Evolutionary conservation across 2,797 vertebrate genomes (phyloP), one percentile per base, ranked within the genome.

Genomic region (Pangasius macronema): DNA sequence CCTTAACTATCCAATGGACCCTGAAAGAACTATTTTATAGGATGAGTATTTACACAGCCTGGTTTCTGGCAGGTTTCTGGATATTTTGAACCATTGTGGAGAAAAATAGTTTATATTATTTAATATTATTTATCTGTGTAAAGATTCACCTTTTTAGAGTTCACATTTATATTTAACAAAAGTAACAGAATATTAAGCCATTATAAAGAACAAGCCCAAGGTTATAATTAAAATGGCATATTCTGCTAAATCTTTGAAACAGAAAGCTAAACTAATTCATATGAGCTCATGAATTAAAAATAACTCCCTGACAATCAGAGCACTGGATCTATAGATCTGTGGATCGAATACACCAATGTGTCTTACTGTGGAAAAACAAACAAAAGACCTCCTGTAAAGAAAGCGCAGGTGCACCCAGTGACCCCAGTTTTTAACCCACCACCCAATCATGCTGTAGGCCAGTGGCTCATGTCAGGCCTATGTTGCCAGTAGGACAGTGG

Each of bases 301-400:
- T 87, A 90, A 82, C 87, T 83, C 85, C 2, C 7, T 86, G 72
- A 83, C 85, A 63, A 33, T 80, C 72, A 86, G 85, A 91, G 84
- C 87, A 79, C 67, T 57, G 27, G 46, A 42, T 76, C 85, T 83
- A 82, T 79, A 84, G 87, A 85, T 83, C 86, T 77, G 27, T 73
- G 57, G 57, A 79, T 84, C 80, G 61, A 89, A 88, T 87, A 83
- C 86, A 88, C 85, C 77, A 85, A 85, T 57, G 84, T 70, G 84
- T 89, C 86, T 88, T 73, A 67, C 87, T 84, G 83, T 89, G 88
- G 61, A 89, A 90, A 91, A 90, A 91, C 63, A 91, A 91, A 88
- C 86, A 90, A 89, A 68, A 86, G 55, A 83, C 91, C 90, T 77
- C 86, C 84, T 84, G 87, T 88, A 88, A 88, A 90, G 86, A 88